Evolutionary conservation across 2,888 invertebrate genomes (phyloP).

Genomic region (Papilio gigon): DNA sequence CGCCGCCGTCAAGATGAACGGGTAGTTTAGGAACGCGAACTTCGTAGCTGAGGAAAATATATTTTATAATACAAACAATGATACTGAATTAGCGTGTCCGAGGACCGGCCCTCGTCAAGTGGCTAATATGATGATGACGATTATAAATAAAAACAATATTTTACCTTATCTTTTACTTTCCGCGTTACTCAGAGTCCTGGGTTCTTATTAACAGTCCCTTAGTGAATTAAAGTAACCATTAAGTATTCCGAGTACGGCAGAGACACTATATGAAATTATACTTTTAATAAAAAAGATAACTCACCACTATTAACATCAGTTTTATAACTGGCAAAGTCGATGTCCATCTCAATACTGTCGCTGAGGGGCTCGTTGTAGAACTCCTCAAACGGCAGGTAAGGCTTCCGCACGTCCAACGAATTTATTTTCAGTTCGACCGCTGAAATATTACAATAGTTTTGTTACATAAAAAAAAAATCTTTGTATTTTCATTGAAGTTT

Average conservation of each 20-base stretch:
- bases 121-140: no score
- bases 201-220: no score
- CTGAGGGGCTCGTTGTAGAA: constrained; percentile 97
- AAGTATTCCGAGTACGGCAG: no score
- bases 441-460: constrained; percentile 60
- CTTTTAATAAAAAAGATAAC: constrained; percentile 42
- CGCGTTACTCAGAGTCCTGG: no score
- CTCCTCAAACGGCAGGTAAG: constrained; percentile 92
- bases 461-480: no score
- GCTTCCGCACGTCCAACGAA: constrained; percentile 91
- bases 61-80: constrained; percentile 28
- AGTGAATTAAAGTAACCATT: no score
- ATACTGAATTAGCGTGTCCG: no score
- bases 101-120: no score
- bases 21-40: constrained; percentile 95
- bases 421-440: constrained; percentile 89
- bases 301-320: constrained; percentile 82
- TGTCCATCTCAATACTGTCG: constrained; percentile 96
- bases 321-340: constrained; percentile 95
- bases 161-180: no score
- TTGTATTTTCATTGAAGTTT: not conserved
- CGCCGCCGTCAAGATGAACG: constrained; percentile 94
- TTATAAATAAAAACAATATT: no score
- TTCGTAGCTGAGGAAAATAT: constrained; percentile 75
- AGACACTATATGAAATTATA: not conserved